Conservation (phyloP, 2,888 invertebrate species). For the Tenthredo notha region DNA sequence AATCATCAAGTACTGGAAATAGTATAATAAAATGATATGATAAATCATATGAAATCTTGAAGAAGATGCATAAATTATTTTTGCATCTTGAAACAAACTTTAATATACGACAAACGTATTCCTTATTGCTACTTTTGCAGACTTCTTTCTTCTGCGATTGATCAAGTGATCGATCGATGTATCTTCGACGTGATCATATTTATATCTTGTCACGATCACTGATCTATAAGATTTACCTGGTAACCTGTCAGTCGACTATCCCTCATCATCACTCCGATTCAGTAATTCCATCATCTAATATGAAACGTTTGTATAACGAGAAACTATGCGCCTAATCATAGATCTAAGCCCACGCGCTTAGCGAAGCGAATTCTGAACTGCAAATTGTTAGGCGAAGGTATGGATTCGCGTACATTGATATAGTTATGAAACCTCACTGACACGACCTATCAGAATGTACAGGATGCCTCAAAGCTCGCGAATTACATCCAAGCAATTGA, state of each 20-base stretch:
- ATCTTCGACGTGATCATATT: background rate
- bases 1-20: too few species aligned
- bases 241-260: background rate
- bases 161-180: background rate
- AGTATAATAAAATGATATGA: too few species aligned
- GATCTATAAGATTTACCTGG: background rate
- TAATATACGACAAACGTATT: background rate
- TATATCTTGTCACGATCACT: background rate
- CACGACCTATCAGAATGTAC: slow-evolving; percentile 67
- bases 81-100: background rate
- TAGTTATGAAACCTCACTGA: slow-evolving; percentile 71
- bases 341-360: background rate
- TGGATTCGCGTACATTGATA: slow-evolving; percentile 67
- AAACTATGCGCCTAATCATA: background rate
- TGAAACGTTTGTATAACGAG: background rate
- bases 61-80: too few species aligned
- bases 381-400: background rate
- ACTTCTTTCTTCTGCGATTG: background rate
- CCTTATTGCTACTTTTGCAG: background rate
- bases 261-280: background rate
- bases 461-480: background rate
- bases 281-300: background rate
- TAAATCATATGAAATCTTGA: too few species aligned
- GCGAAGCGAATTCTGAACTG: background rate
- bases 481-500: background rate